Base-by-base conservation (phyloP, 2,113 vertebrate species). In the Pao palembangensis region DNA sequence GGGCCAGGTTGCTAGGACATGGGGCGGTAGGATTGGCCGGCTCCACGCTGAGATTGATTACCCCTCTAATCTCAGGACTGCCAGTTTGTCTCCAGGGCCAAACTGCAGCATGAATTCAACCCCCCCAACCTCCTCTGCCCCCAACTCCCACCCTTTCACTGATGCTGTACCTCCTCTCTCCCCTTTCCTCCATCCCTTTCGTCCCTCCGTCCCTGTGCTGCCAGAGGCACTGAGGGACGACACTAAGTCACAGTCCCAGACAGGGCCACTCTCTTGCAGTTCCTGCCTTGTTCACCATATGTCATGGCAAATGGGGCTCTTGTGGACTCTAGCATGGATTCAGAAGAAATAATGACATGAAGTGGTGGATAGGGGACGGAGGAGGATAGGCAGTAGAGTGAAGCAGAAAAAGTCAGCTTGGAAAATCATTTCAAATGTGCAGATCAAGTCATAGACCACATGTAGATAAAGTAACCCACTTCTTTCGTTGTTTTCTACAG, bases 231-330 rank as follows among this genome's bases (percentile, higher is more conserved):
- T 71, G 75, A 80, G 83, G 87, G 84, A 90, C 84, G 88, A 85
- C 84, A 90, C 87, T 88, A 88, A 90, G 89, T 85, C 85, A 85
- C 76, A 57, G 63, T 72, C 71, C 51, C 76, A 90, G 91, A 91
- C 89, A 89, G 85, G 88, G 80, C 83, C 85, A 80, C 83, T 88
- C 71, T 51, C 78, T 85, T 54, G 73, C 75, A 78, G 74, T 65
- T 58, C 73, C 83, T 79, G 81, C 73, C 85, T 61, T 82, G 75
- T 79, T 87, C 76, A 63, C 69, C 51, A n/a, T 79, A 61, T 91
- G 81, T 88, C 88, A 88, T 19, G 52, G 80, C 73, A 86, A 92
- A 85, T 81, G 81, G 78, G 85, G 88, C 84, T 84, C 68, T 69
- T 21, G 53, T 67, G 75, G 88, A 88, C 84, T 70, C 59, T 64